These are phyloP conservation scores for Cyanistes caeruleus DNA, from an alignment of 2,113 vertebrate species.

Conservation along the genomic window DNA sequence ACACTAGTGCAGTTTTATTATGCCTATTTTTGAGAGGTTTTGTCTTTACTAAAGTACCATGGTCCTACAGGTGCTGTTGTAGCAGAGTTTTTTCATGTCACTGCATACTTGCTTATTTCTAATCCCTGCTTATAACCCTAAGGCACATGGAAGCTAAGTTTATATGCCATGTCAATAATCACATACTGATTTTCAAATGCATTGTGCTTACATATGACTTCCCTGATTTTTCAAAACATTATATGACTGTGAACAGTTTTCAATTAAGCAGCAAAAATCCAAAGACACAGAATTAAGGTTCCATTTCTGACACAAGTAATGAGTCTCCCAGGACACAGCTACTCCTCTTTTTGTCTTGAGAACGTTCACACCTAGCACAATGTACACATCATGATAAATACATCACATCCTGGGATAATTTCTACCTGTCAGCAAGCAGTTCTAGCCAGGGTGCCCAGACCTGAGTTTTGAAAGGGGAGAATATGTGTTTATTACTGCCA, in stretches of 20 bases:
- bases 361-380: constrained; percentile 14
- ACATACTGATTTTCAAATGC: background rate
- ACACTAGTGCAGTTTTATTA: background rate
- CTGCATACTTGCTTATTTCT: background rate
- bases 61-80: background rate
- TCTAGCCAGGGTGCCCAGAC: background rate
- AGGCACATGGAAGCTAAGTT: background rate
- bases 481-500: constrained; percentile 21
- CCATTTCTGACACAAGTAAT: background rate
- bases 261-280: background rate
- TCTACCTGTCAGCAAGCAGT: constrained; percentile 14
- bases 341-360: background rate
- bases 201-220: background rate
- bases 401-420: constrained; percentile 24
- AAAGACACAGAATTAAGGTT: background rate
- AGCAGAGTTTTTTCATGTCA: background rate
- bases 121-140: background rate
- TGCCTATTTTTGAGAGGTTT: background rate
- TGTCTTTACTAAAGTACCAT: background rate
- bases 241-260: background rate
- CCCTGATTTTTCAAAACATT: background rate
- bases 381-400: constrained; percentile 28
- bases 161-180: background rate
- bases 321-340: background rate
- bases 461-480: constrained; percentile 38